Evolutionary conservation across 2,113 vertebrate species (phyloP).

Genomic region (Lates calcarifer): DNA sequence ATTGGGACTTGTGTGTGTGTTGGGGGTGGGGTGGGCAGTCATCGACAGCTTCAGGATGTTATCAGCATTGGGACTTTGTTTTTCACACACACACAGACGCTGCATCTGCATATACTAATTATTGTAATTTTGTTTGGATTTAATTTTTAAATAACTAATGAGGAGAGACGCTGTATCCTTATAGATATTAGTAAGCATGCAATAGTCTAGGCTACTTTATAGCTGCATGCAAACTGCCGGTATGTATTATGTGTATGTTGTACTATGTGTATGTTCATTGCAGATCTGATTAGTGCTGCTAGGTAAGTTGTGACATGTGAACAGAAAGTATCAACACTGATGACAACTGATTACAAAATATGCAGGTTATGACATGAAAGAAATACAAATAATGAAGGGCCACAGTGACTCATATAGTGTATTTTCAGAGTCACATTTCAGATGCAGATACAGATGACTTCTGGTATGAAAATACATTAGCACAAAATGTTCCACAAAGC

Average conservation of each 20-base stretch:
- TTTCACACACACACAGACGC: constrained; percentile 10
- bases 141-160: constrained; percentile 22
- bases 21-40: neutral
- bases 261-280: neutral
- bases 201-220: neutral
- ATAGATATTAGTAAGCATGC: constrained; percentile 3
- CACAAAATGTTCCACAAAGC: constrained; percentile 49
- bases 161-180: constrained; percentile 13
- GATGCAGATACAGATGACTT: constrained; percentile 36
- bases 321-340: neutral
- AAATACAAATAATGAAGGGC: neutral
- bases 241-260: neutral
- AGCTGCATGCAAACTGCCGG: neutral
- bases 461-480: constrained; percentile 53
- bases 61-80: constrained; percentile 33
- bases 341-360: neutral
- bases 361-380: constrained; percentile 25
- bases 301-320: neutral
- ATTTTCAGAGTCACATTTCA: constrained; percentile 8
- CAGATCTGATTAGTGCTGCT: neutral
- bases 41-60: constrained; percentile 43
- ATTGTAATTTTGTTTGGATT: constrained; percentile 43
- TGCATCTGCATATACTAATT: constrained; percentile 24
- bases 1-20: constrained; percentile 11
- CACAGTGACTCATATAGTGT: neutral